Evolutionary conservation across 2,888 invertebrate species (phyloP), one percentile per base, ranked within the genome.

Genomic region (Caenorhabditis afra): DNA sequence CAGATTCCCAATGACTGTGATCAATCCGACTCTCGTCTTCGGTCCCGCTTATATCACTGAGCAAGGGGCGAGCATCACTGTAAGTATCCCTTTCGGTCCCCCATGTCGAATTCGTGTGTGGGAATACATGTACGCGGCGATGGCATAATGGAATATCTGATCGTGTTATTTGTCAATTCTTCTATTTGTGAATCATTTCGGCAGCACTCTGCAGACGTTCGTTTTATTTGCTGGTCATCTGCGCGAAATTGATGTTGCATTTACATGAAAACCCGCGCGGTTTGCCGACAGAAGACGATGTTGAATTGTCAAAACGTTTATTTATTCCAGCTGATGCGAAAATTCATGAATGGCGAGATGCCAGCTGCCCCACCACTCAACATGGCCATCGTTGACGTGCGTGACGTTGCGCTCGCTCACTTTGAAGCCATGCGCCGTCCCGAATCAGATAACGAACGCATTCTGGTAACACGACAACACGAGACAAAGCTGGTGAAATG

Each of bases 361-460:
- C 89, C 89, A 29, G 86, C 83, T 18, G 67, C 83, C 12, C 89
- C 92, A 5, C 91, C 91, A 68, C 88, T 92, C 44, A 91, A 82
- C 67, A 58, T 92, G 81, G 89, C 91, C 11, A 81, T 92, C 39
- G 91, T 91, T 71, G 93, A 93, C 87, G 92, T 93, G 2, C 87
- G 92, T 50, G 92, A 93, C 86, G 92, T 92, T 2, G 92, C 92
- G 18, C 53, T 75, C 14, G 92, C 92, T 1, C 92, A 92, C 86
- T 87, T 92, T 64, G 91, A 91, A 85, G 92, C 92, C 52, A 91
- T 92, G 91, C 53, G 90, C 4, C 77, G 89, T 41, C 89, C 91
- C 7, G 91, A 91, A 76, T 91, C 92, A 41, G 91, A 91, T 78
- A 91, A 91, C 87, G 81, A 90, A 61, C 90, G 92, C 41, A 91